Evolutionary conservation across 2,888 invertebrate genomes (phyloP).

Genomic region (Epirrhoe alternata): DNA sequence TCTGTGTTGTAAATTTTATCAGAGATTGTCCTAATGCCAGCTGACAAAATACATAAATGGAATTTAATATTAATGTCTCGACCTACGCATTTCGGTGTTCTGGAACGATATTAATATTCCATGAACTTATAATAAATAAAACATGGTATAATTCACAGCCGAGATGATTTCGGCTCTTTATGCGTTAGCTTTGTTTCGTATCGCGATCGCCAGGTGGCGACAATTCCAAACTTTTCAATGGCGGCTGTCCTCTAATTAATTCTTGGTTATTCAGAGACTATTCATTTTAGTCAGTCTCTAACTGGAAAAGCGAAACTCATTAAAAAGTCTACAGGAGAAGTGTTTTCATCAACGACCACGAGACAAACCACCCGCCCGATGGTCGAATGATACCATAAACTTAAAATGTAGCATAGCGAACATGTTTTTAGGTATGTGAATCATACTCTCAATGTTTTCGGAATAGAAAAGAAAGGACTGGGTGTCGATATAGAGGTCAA

Average conservation of each 20-base stretch:
- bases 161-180: constrained; percentile 57
- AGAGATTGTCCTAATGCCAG: constrained; percentile 32
- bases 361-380: too few species aligned
- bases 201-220: constrained; percentile 64
- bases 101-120: constrained; percentile 53
- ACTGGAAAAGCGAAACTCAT: constrained; percentile 57
- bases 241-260: constrained; percentile 65
- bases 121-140: constrained; percentile 56
- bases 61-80: constrained; percentile 43
- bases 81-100: constrained; percentile 41
- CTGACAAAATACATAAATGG: constrained; percentile 42
- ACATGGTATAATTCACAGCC: constrained; percentile 50
- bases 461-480: too few species aligned
- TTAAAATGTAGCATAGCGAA: too few species aligned
- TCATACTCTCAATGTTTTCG: too few species aligned
- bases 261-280: constrained; percentile 59
- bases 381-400: too few species aligned
- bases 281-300: constrained; percentile 53
- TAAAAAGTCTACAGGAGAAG: constrained; percentile 59
- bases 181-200: constrained; percentile 55
- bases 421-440: too few species aligned
- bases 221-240: constrained; percentile 66
- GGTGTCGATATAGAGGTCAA: too few species aligned
- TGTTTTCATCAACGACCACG: constrained; percentile 34
- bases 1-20: constrained; percentile 31